phyloP scores from a whole-genome alignment of 2,888 invertebrate genomes.

The Biston stratarius region DNA sequence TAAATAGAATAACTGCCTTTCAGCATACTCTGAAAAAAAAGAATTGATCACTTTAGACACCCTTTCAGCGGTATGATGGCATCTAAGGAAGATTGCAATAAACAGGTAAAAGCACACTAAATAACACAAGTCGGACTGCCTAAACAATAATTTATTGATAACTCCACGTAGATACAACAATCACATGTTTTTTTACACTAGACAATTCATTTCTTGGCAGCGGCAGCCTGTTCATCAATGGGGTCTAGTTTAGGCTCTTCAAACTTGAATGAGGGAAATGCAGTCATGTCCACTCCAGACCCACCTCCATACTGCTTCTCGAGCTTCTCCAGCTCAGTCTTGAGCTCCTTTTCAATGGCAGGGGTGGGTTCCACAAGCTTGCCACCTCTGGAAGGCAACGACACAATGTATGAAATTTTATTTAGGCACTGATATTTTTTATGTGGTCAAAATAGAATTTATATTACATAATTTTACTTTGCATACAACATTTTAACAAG shows the following conservation, averaged over 20 bases:
- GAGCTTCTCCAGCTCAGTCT: slow-evolving; percentile 93
- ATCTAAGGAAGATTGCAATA: too few species aligned
- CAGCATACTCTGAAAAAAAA: too few species aligned
- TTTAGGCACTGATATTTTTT: too few species aligned
- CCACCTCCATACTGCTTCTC: slow-evolving; percentile 92
- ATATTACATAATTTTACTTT: too few species aligned
- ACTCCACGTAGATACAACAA: slow-evolving; percentile 42
- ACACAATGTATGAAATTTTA: not conserved
- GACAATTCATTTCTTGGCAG: slow-evolving; percentile 67
- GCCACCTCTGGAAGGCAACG: slow-evolving; percentile 88
- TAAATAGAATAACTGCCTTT: too few species aligned
- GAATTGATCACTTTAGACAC: too few species aligned
- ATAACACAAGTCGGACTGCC: slow-evolving; percentile 33
- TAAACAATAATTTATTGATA: slow-evolving; percentile 45
- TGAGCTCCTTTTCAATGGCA: slow-evolving; percentile 90
- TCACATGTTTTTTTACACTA: slow-evolving; percentile 42
- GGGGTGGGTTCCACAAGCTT: slow-evolving; percentile 94
- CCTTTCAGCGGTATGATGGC: not conserved
- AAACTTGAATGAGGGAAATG: slow-evolving; percentile 95
- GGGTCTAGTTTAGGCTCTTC: slow-evolving; percentile 90
- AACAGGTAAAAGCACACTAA: not conserved
- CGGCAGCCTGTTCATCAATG: slow-evolving; percentile 79
- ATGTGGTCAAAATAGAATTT: too few species aligned
- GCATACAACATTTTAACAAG: too few species aligned
- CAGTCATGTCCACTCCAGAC: slow-evolving; percentile 93